Conservation (phyloP, 1,140 invertebrate genomes). For the Ceratina australensis region DNA sequence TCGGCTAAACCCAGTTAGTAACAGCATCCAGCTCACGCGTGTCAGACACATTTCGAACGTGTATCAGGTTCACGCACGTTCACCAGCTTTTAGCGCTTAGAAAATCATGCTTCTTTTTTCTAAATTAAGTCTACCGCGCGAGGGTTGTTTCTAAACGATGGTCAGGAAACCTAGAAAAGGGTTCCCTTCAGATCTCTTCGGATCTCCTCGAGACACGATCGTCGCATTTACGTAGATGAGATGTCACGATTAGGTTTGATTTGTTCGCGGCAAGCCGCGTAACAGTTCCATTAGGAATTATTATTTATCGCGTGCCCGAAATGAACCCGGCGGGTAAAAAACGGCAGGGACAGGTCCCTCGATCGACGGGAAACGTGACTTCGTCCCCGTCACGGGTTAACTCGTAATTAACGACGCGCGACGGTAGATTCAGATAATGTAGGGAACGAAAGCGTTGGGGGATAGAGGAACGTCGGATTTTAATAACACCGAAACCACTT, state of each 20-base stretch:
- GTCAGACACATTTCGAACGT: neutral
- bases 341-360: slow-evolving; percentile 11
- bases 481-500: slow-evolving; percentile 48
- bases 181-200: slow-evolving; percentile 52
- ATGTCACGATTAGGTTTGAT: slow-evolving; percentile 40
- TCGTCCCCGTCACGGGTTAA: neutral
- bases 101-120: neutral
- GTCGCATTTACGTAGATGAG: slow-evolving; percentile 60
- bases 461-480: slow-evolving; percentile 19
- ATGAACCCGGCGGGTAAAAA: slow-evolving; percentile 41
- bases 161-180: slow-evolving; percentile 34
- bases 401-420: slow-evolving; percentile 36
- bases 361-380: slow-evolving; percentile 33
- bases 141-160: neutral
- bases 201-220: slow-evolving; percentile 56
- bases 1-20: slow-evolving; percentile 26
- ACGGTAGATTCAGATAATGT: slow-evolving; percentile 40
- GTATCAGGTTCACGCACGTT: slow-evolving; percentile 29
- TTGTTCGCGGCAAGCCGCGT: slow-evolving; percentile 39
- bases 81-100: slow-evolving; percentile 28
- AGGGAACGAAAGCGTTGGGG: slow-evolving; percentile 4
- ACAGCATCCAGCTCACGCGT: slow-evolving; percentile 17
- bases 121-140: slow-evolving; percentile 28
- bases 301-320: slow-evolving; percentile 57
- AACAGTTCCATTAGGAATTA: slow-evolving; percentile 52